Evolutionary conservation across 1,140 invertebrate species (phyloP).

Genomic region (Pogonomyrmex californicus): DNA sequence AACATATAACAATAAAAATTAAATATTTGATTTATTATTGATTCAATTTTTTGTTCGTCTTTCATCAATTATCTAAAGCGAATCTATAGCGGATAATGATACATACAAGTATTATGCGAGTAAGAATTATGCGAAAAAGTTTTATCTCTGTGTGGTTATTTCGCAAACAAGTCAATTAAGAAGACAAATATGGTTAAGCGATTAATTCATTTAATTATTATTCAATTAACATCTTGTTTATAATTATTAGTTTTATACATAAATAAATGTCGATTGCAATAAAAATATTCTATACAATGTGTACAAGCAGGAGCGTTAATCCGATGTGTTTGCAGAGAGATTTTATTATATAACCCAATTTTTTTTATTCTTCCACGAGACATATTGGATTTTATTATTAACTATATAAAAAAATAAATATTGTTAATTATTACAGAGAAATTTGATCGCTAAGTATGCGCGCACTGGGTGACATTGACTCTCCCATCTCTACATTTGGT

Average conservation of each 20-base stretch:
- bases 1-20: background rate
- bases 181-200: background rate
- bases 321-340: background rate
- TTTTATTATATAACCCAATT: background rate
- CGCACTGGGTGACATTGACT: background rate
- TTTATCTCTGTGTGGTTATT: background rate
- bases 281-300: background rate
- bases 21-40: background rate
- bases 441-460: background rate
- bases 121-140: background rate
- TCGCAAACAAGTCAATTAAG: slow-evolving; percentile 8
- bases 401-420: background rate
- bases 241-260: background rate
- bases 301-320: background rate
- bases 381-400: background rate
- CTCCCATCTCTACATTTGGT: background rate
- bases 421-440: background rate
- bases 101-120: background rate
- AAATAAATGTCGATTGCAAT: background rate
- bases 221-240: background rate
- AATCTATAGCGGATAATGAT: background rate
- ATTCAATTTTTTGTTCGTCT: background rate
- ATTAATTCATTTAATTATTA: slow-evolving; percentile 10
- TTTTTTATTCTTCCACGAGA: background rate
- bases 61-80: slow-evolving; percentile 14